Evolutionary conservation across 2,113 vertebrate genomes (phyloP).

Genomic region (Macquaria australasica): DNA sequence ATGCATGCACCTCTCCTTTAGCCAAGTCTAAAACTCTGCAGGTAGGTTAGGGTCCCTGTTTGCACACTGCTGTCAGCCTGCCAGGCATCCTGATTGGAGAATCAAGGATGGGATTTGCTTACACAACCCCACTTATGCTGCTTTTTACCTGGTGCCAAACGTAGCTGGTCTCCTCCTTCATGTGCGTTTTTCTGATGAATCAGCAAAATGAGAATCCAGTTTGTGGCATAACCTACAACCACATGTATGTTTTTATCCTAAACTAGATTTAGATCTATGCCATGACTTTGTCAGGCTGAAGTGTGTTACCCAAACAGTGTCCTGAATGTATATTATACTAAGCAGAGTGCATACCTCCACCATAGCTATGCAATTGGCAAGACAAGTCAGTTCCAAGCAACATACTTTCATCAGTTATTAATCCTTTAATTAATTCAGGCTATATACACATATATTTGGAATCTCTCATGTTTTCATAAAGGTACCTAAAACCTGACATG

Average conservation of each 20-base stretch:
- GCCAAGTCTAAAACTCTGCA: conserved; percentile 92
- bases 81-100: conserved; percentile 40
- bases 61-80: conserved; percentile 22
- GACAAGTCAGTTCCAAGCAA: background rate
- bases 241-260: background rate
- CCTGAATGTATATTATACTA: background rate
- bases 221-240: background rate
- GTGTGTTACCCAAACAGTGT: background rate
- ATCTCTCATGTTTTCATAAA: background rate
- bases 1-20: conserved; percentile 93
- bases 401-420: background rate
- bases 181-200: background rate
- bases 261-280: background rate
- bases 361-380: background rate
- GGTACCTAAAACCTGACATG: background rate
- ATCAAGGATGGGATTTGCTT: conserved; percentile 39
- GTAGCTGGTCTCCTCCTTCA: background rate
- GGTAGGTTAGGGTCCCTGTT: conserved; percentile 80
- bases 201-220: background rate
- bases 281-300: background rate
- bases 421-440: too few species aligned
- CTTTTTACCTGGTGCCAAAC: conserved; percentile 1
- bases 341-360: background rate
- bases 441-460: background rate
- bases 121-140: conserved; percentile 19